Percentiles rank a stretch among this genome's conserved stretches.
Evolutionary conservation across 1,140 invertebrate genomes (phyloP).

Genomic region (Mylabris phalerata): DNA sequence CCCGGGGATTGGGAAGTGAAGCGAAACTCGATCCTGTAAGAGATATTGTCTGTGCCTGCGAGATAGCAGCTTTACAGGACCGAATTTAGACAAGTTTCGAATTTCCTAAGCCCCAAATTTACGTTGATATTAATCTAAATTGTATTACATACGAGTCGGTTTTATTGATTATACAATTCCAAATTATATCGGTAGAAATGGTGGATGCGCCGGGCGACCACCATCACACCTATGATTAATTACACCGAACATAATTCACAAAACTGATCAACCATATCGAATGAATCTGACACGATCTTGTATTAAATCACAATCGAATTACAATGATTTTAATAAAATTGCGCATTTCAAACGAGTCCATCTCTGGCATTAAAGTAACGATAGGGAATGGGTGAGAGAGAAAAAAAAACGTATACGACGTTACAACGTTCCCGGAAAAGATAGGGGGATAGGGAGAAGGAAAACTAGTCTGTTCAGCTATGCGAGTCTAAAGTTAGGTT

Average conservation of each 20-base stretch:
- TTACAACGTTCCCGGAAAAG: conserved; percentile 5
- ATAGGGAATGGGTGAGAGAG: not conserved
- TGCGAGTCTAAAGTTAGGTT: conserved; percentile 38
- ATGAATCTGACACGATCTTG: too few relatives aligned
- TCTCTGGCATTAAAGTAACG: not conserved
- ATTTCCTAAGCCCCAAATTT: not conserved
- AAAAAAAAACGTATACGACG: conserved; percentile 13
- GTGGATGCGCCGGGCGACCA: conserved; percentile 2
- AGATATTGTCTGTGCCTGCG: conserved; percentile 35
- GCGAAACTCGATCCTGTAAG: conserved; percentile 38
- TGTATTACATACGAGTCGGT: not conserved
- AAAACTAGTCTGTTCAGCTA: conserved; percentile 38
- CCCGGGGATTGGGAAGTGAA: conserved; percentile 37
- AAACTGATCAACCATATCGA: too few relatives aligned
- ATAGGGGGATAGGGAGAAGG: conserved; percentile 22
- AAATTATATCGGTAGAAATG: not conserved
- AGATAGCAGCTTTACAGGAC: conserved; percentile 22
- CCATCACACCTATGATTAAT: not conserved
- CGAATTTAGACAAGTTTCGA: conserved; percentile 3
- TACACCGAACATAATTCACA: too few relatives aligned
- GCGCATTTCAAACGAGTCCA: too few relatives aligned
- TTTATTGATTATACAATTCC: not conserved
- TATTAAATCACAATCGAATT: too few relatives aligned
- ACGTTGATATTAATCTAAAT: not conserved
- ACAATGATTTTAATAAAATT: too few relatives aligned